Evolutionary conservation across 1,140 invertebrate species (phyloP).

Genomic region (Drosophila repleta): DNA sequence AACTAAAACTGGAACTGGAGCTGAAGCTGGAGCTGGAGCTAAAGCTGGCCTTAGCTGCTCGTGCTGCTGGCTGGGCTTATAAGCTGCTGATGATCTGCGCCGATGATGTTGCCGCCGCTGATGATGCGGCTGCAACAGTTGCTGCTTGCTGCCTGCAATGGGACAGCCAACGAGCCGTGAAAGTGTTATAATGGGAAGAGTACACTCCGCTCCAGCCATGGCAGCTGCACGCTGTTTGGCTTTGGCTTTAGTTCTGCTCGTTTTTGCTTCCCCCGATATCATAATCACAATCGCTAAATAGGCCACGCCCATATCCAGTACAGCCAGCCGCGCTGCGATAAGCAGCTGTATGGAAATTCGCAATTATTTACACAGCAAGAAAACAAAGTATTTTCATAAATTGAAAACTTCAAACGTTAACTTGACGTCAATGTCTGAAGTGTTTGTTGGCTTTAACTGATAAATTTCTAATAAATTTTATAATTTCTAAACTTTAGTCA

Average conservation of each 20-base stretch:
- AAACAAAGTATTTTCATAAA: background rate
- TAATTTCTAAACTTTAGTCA: too few relatives aligned
- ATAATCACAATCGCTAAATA: constrained; percentile 80
- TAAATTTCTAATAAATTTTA: too few relatives aligned
- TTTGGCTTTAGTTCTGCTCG: constrained; percentile 28
- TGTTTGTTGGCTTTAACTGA: too few relatives aligned
- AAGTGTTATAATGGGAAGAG: constrained; percentile 77
- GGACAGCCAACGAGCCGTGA: constrained; percentile 74
- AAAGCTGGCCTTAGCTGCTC: constrained; percentile 10
- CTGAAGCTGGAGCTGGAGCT: constrained; percentile 26
- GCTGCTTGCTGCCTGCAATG: constrained; percentile 41
- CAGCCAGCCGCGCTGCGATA: constrained; percentile 19
- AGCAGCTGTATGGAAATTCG: constrained; percentile 5
- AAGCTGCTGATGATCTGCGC: constrained; percentile 41
- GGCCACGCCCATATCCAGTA: constrained; percentile 69
- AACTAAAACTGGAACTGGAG: constrained; percentile 59
- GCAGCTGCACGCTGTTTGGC: constrained; percentile 50
- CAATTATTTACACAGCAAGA: constrained; percentile 11
- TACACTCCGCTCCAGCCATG: constrained; percentile 6
- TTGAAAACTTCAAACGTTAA: too few relatives aligned
- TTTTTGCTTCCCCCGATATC: constrained; percentile 53
- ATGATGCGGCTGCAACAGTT: constrained; percentile 39
- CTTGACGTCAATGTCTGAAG: too few relatives aligned
- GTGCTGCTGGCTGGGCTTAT: constrained; percentile 39
- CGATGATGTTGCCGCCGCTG: constrained; percentile 30